Conservation (phyloP, 2,797 vertebrate genomes). For the Neoniphon sammara region DNA sequence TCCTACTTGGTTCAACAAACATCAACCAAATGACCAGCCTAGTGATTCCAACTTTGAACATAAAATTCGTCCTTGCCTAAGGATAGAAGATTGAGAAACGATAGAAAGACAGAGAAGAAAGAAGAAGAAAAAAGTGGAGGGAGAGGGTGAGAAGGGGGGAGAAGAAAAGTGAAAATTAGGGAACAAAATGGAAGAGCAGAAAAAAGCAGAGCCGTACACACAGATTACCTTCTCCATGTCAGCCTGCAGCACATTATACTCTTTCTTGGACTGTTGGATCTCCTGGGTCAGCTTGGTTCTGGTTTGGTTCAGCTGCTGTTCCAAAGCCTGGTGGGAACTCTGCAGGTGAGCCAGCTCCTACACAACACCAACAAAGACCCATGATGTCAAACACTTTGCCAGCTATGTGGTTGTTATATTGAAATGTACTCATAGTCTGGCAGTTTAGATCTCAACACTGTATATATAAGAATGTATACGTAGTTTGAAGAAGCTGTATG, state of each 20-base stretch:
- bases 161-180: too few relatives aligned
- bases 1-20: neutral
- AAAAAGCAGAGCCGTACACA: neutral
- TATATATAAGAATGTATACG: too few relatives aligned
- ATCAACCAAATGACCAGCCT: too few relatives aligned
- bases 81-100: neutral
- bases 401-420: neutral
- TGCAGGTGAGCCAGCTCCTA: constrained; percentile 89
- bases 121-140: too few relatives aligned
- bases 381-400: neutral
- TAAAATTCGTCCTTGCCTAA: too few relatives aligned
- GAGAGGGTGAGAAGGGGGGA: neutral
- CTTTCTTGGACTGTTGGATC: constrained; percentile 89
- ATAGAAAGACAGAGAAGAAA: neutral
- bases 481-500: neutral
- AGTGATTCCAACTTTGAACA: too few relatives aligned
- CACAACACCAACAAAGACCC: constrained; percentile 9
- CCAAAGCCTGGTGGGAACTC: constrained; percentile 82
- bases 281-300: constrained; percentile 88
- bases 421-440: too few relatives aligned
- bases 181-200: neutral
- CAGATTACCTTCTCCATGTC: constrained; percentile 88
- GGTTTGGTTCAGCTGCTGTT: constrained; percentile 86
- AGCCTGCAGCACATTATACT: constrained; percentile 80
- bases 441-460: too few relatives aligned